phyloP scores from a whole-genome alignment of 2,797 vertebrate genomes.

The Zalophus californianus region DNA sequence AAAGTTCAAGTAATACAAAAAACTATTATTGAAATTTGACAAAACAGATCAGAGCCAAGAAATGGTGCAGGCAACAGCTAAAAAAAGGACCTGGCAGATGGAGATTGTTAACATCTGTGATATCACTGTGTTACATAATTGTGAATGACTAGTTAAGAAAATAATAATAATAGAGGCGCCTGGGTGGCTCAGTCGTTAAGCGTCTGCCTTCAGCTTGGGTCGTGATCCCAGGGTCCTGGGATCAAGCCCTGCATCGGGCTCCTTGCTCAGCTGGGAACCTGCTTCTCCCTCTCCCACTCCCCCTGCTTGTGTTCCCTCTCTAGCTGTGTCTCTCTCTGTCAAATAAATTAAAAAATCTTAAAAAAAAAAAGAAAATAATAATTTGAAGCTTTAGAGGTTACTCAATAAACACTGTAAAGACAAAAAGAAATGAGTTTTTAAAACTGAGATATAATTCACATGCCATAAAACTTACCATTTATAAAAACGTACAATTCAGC shows the following conservation, averaged over 20 bases:
- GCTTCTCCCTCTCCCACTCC: too few species aligned
- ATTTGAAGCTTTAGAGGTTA: constrained; percentile 6
- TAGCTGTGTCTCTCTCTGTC: too few species aligned
- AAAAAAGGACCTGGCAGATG: neutral
- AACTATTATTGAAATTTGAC: neutral
- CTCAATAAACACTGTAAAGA: neutral
- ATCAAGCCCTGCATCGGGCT: too few species aligned
- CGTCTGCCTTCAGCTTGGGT: too few species aligned
- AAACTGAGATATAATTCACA: neutral
- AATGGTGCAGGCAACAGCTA: neutral
- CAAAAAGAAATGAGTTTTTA: neutral
- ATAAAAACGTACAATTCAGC: neutral
- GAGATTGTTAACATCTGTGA: neutral
- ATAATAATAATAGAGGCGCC: neutral
- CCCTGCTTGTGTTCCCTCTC: too few species aligned
- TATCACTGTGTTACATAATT: neutral
- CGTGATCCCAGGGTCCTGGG: too few species aligned
- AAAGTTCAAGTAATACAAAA: neutral
- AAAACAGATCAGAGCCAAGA: neutral
- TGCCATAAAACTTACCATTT: constrained; percentile 1
- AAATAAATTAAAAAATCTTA: too few species aligned
- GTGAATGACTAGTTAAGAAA: neutral
- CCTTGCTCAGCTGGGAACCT: too few species aligned
- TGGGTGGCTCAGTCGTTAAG: too few species aligned
- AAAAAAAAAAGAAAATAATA: neutral